Evolutionary conservation across 2,113 vertebrate species (phyloP).

Genomic region (Chaenocephalus aceratus): DNA sequence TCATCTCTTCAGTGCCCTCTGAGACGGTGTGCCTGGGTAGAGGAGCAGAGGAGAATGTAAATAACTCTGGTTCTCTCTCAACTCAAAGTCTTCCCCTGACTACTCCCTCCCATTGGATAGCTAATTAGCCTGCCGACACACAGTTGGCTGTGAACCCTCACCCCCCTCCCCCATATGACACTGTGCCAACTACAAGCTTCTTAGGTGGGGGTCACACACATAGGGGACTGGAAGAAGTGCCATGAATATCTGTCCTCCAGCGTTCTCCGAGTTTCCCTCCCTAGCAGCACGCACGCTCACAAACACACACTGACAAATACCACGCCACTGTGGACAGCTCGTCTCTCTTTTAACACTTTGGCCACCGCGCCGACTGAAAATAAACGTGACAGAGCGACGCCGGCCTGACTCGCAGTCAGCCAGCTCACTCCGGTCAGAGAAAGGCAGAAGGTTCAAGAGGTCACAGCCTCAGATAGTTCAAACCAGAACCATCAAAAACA

Average conservation of each 20-base stretch:
- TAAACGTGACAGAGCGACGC: conserved; percentile 83
- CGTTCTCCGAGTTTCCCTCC: conserved; percentile 61
- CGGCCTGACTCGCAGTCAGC: conserved; percentile 69
- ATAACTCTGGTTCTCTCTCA: conserved; percentile 61
- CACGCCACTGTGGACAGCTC: conserved; percentile 72
- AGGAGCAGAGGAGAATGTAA: conserved; percentile 71
- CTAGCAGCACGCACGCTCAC: conserved; percentile 62
- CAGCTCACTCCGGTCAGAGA: conserved; percentile 51
- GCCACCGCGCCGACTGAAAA: conserved; percentile 79
- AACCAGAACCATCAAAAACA: conserved; percentile 60
- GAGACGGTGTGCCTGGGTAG: conserved; percentile 81
- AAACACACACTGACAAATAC: conserved; percentile 63
- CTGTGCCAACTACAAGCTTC: conserved; percentile 59
- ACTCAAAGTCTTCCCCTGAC: conserved; percentile 56
- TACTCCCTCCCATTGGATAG: conserved; percentile 60
- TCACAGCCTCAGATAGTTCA: conserved; percentile 54
- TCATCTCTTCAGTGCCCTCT: conserved; percentile 89
- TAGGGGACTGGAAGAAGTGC: conserved; percentile 64
- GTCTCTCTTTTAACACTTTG: conserved; percentile 78
- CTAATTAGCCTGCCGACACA: conserved; percentile 64
- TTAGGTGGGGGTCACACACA: conserved; percentile 43
- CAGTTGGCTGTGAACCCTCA: conserved; percentile 42
- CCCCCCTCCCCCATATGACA: conserved; percentile 21
- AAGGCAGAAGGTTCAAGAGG: conserved; percentile 65
- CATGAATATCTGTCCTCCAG: conserved; percentile 70